A percentile compares a stretch with the other conserved stretches of the same genome.
Conservation (phyloP, 1,140 invertebrate genomes). For the Solenopsis invicta region DNA sequence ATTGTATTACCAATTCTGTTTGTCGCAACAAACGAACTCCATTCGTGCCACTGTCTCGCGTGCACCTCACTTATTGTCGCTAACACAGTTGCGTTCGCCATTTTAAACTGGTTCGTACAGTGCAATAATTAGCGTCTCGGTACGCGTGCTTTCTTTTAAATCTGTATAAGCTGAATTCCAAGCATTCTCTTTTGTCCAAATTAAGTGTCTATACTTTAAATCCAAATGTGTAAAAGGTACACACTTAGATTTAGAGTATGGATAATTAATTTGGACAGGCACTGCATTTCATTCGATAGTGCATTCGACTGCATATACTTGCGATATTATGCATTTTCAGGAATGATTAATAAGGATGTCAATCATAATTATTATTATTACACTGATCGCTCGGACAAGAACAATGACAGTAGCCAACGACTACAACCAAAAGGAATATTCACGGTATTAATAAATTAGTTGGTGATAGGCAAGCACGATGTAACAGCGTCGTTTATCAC, state of each 20-base stretch:
- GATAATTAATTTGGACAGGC: no score
- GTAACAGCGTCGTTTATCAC: slow-evolving; percentile 64
- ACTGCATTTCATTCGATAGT: background rate
- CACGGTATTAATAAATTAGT: slow-evolving; percentile 64
- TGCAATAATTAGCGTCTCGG: slow-evolving; percentile 60
- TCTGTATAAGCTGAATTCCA: background rate
- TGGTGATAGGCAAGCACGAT: slow-evolving; percentile 57
- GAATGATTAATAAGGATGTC: slow-evolving; percentile 56
- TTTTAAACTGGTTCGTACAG: slow-evolving; percentile 42
- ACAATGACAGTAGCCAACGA: slow-evolving; percentile 43
- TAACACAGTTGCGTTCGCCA: slow-evolving; percentile 67
- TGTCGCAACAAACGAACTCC: slow-evolving; percentile 78
- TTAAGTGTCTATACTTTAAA: background rate
- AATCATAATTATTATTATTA: slow-evolving; percentile 59
- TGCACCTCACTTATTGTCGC: slow-evolving; percentile 70
- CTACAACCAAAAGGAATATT: slow-evolving; percentile 58
- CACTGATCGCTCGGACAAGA: slow-evolving; percentile 43
- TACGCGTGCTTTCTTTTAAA: slow-evolving; percentile 6
- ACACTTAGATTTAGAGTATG: no score
- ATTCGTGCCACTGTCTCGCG: slow-evolving; percentile 63
- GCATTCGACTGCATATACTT: background rate
- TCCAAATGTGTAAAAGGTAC: no score
- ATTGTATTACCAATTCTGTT: slow-evolving; percentile 78
- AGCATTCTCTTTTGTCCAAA: slow-evolving; percentile 3
- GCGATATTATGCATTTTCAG: background rate